A percentile compares a stretch with the other conserved stretches of the same genome.
Evolutionary conservation across 2,888 invertebrate species (phyloP).

Genomic region (Altica lythri): DNA sequence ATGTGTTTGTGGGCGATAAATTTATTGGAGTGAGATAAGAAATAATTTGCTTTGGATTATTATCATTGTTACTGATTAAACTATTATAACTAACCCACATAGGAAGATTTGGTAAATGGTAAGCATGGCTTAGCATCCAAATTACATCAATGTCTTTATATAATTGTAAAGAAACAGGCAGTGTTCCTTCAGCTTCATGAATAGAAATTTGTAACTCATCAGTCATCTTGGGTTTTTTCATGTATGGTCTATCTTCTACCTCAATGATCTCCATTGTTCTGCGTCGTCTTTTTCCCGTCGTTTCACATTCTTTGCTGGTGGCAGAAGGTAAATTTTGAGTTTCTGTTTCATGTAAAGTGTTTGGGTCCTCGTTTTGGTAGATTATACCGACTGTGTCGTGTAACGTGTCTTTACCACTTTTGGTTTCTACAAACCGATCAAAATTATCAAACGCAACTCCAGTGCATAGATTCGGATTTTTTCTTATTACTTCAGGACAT

Average conservation of each 20-base stretch:
- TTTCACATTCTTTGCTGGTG: not conserved
- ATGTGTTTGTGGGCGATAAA: conserved; percentile 41
- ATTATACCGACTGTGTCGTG: conserved; percentile 25
- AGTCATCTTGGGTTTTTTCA: conserved; percentile 37
- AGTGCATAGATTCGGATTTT: conserved; percentile 16
- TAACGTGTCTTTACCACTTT: conserved; percentile 27
- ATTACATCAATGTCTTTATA: conserved; percentile 2
- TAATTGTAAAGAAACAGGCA: not conserved
- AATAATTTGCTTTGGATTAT: conserved; percentile 8
- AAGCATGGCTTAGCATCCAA: conserved; percentile 6
- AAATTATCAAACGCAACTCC: conserved; percentile 31
- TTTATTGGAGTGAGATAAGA: conserved; percentile 40
- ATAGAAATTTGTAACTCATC: conserved; percentile 4
- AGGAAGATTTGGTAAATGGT: conserved; percentile 1
- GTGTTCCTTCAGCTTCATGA: not conserved
- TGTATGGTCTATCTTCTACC: conserved; percentile 33
- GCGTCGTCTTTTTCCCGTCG: conserved; percentile 35
- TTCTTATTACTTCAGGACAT: conserved; percentile 29
- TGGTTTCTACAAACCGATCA: conserved; percentile 32
- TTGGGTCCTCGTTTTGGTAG: conserved; percentile 24
- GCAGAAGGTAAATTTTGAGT: conserved; percentile 5
- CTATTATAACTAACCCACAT: conserved; percentile 13
- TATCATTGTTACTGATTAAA: not conserved
- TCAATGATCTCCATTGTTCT: conserved; percentile 38
- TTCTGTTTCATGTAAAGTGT: conserved; percentile 24